These are phyloP conservation scores for Meloidogyne floridensis DNA, from an alignment of 1,140 invertebrate species.

Conservation along the genomic window DNA sequence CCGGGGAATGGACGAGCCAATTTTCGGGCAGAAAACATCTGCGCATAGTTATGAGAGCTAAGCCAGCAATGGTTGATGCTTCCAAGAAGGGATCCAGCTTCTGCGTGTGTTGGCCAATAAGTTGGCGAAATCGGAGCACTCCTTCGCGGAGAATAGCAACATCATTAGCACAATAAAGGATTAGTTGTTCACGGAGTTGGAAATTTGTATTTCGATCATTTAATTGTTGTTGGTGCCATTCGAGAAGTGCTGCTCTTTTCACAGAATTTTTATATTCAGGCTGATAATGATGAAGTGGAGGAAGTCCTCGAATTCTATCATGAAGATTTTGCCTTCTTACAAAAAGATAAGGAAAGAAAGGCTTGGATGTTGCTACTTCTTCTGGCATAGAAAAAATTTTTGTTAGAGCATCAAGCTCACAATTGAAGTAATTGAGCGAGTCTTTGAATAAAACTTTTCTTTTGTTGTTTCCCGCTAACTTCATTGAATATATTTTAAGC, in stretches of 20 bases:
- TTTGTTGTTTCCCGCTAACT: not conserved
- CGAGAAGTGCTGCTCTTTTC: not conserved
- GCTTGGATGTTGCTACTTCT: not conserved
- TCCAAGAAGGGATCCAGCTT: no score
- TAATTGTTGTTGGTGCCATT: not conserved
- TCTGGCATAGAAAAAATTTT: not conserved
- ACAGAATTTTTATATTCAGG: not conserved
- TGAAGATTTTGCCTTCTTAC: conserved; percentile 8
- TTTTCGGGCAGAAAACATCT: not conserved
- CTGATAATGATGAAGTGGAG: not conserved
- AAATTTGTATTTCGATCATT: not conserved
- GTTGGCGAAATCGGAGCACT: conserved; percentile 1
- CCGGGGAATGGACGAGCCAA: not conserved
- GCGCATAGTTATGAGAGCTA: not conserved
- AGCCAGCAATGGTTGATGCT: not conserved
- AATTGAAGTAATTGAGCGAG: conserved; percentile 26
- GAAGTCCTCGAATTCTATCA: not conserved
- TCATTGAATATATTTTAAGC: conserved; percentile 17
- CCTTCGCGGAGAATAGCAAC: not conserved
- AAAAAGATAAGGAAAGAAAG: conserved; percentile 1
- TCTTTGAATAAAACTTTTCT: conserved; percentile 20
- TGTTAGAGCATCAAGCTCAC: conserved; percentile 10
- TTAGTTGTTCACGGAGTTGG: not conserved
- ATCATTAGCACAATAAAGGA: conserved; percentile 7
- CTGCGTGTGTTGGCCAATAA: not conserved